Evolutionary conservation across 2,888 invertebrate genomes (phyloP).

Genomic region (Geotrupes spiniger): DNA sequence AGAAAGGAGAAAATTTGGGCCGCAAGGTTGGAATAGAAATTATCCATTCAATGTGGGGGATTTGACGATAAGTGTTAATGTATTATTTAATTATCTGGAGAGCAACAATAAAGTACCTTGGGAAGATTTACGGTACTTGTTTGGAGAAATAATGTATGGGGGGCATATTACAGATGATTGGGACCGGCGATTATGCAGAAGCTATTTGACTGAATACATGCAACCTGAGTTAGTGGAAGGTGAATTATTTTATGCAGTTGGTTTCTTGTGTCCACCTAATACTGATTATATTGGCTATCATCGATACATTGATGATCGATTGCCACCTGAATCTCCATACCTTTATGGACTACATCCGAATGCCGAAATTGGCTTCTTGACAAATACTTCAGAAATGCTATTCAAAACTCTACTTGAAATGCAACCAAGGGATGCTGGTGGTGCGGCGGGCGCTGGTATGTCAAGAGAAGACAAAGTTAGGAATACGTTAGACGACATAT

Average conservation of each 20-base stretch:
- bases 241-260: slow-evolving; percentile 76
- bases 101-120: slow-evolving; percentile 85
- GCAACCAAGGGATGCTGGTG: slow-evolving; percentile 81
- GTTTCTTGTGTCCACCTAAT: slow-evolving; percentile 85
- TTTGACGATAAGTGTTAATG: slow-evolving; percentile 87
- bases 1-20: slow-evolving; percentile 89
- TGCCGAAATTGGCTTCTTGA: slow-evolving; percentile 92
- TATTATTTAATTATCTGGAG: slow-evolving; percentile 87
- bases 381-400: slow-evolving; percentile 78
- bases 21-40: slow-evolving; percentile 87
- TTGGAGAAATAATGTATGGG: slow-evolving; percentile 97
- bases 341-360: slow-evolving; percentile 92
- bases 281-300: slow-evolving; percentile 86
- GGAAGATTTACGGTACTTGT: slow-evolving; percentile 91
- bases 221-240: slow-evolving; percentile 85
- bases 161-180: slow-evolving; percentile 97
- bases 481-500: slow-evolving; percentile 75
- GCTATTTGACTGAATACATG: slow-evolving; percentile 85
- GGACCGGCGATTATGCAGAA: slow-evolving; percentile 85
- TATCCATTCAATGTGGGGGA: slow-evolving; percentile 84
- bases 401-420: slow-evolving; percentile 85
- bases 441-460: slow-evolving; percentile 64
- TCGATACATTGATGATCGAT: slow-evolving; percentile 77
- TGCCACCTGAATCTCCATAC: slow-evolving; percentile 86
- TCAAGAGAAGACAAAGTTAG: slow-evolving; percentile 82